phyloP scores from a whole-genome alignment of 1,140 invertebrate genomes.

The Hyles euphorbiae region DNA sequence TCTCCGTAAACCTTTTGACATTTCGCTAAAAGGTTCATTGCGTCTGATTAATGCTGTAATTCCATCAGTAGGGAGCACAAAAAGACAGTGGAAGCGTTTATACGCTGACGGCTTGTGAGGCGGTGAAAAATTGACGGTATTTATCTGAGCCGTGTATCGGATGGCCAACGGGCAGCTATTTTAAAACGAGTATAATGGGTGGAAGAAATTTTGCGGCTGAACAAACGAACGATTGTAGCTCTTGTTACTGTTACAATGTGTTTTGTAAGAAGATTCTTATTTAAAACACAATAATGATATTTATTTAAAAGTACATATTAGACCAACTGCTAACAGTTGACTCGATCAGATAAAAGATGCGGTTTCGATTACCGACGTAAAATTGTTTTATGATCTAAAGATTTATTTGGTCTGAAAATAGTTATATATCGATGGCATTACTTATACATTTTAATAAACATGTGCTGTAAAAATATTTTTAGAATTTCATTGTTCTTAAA shows the following conservation, averaged over 20 bases:
- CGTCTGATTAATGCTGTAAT: slow-evolving; percentile 67
- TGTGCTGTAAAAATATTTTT: too few relatives aligned
- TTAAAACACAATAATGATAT: too few relatives aligned
- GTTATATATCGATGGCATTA: too few relatives aligned
- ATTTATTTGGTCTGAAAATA: too few relatives aligned
- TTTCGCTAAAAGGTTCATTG: slow-evolving; percentile 71
- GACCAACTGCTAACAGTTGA: too few relatives aligned
- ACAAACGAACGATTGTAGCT: slow-evolving; percentile 15
- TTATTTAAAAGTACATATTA: too few relatives aligned
- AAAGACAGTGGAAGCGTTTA: slow-evolving; percentile 61
- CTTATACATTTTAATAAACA: too few relatives aligned
- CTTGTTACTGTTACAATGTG: slow-evolving; percentile 10
- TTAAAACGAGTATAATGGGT: slow-evolving; percentile 33
- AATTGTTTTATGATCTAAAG: too few relatives aligned
- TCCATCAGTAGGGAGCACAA: slow-evolving; percentile 47
- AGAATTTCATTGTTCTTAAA: too few relatives aligned
- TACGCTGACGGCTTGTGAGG: slow-evolving; percentile 52
- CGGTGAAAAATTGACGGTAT: slow-evolving; percentile 61
- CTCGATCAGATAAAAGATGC: too few relatives aligned
- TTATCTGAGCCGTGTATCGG: slow-evolving; percentile 55
- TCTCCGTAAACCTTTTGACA: slow-evolving; percentile 65
- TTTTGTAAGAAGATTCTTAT: too few relatives aligned
- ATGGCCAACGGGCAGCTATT: slow-evolving; percentile 36
- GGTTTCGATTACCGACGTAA: too few relatives aligned
- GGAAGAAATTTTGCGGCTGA: slow-evolving; percentile 20